Conservation (phyloP, 1,140 invertebrate species). For the Macrobrachium nipponense region DNA sequence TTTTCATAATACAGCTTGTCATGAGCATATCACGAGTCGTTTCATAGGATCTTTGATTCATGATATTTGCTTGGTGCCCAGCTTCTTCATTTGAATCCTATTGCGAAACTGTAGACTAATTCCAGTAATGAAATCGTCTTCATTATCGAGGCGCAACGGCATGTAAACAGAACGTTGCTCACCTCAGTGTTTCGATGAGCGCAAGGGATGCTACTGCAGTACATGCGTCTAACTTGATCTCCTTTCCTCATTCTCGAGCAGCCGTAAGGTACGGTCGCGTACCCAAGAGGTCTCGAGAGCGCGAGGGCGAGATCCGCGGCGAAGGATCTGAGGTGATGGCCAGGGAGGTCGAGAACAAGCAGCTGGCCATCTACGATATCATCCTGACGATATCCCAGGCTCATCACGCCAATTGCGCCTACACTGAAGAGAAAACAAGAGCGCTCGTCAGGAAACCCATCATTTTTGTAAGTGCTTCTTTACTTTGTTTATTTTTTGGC, state of each 20-base stretch:
- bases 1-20: too few species aligned
- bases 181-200: too few species aligned
- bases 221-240: neutral
- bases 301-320: conserved; percentile 72
- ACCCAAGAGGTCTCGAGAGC: conserved; percentile 90
- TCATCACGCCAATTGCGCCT: conserved; percentile 88
- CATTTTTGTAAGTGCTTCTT: conserved; percentile 73
- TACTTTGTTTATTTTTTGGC: too few species aligned
- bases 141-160: too few species aligned
- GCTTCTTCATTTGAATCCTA: too few species aligned
- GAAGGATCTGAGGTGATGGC: conserved; percentile 66
- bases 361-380: conserved; percentile 83
- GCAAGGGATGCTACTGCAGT: too few species aligned
- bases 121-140: too few species aligned
- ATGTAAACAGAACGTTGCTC: too few species aligned
- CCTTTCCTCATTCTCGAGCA: conserved; percentile 68
- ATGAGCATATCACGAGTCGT: too few species aligned
- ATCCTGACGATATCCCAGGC: conserved; percentile 90
- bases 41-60: too few species aligned
- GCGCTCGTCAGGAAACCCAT: conserved; percentile 79
- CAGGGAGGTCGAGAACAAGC: conserved; percentile 69
- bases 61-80: too few species aligned
- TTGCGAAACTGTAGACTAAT: too few species aligned
- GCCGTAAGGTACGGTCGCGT: conserved; percentile 96
- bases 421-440: conserved; percentile 86